Evolutionary conservation across 1,140 invertebrate genomes (phyloP).

Genomic region (Stenopsyche tienmushanensis): DNA sequence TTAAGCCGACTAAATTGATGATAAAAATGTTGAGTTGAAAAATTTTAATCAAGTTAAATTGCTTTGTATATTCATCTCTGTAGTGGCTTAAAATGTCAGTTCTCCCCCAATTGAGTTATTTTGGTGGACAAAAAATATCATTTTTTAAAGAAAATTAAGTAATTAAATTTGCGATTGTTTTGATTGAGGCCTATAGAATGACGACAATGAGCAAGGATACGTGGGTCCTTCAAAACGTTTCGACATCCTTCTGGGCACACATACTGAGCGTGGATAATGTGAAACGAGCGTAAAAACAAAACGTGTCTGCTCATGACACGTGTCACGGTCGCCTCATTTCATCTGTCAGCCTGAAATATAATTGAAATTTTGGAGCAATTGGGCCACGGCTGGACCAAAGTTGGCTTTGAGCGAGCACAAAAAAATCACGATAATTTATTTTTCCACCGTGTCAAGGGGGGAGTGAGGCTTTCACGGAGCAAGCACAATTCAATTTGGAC

Average conservation of each 20-base stretch:
- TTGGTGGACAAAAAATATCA: no score
- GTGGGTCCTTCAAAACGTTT: not conserved
- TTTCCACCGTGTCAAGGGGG: not conserved
- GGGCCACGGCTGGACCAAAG: not conserved
- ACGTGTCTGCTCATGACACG: conserved; percentile 19
- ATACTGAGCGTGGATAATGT: not conserved
- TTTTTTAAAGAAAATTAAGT: no score
- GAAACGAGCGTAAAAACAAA: conserved; percentile 22
- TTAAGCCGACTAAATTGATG: no score
- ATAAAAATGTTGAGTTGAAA: no score
- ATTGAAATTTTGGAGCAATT: conserved; percentile 17
- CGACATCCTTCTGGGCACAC: not conserved
- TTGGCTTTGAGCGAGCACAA: not conserved
- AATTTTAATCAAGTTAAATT: no score
- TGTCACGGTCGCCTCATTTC: conserved; percentile 22
- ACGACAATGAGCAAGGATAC: not conserved
- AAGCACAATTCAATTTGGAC: not conserved
- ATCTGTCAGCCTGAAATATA: conserved; percentile 14
- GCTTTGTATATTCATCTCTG: no score
- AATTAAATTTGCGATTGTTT: no score
- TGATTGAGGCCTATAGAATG: no score
- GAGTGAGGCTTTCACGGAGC: not conserved
- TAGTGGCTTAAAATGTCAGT: no score
- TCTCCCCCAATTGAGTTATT: no score
- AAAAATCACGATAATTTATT: not conserved